Evolutionary conservation across 2,888 invertebrate genomes (phyloP), one percentile per base, ranked within the genome.

Genomic region (Sarcophaga rosellei): DNA sequence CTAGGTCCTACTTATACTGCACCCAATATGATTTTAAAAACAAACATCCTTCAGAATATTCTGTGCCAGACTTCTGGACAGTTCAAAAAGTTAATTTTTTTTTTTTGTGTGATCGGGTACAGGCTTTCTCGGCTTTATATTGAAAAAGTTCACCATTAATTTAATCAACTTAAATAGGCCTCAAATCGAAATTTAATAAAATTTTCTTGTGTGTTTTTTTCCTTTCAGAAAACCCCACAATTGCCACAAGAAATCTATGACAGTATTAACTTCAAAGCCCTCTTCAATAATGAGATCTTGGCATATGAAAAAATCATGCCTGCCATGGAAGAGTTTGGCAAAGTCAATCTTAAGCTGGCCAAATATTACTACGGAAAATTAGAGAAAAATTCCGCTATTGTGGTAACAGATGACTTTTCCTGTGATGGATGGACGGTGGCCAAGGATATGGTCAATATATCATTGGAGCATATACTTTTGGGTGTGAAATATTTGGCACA

Each of bases 221-320:
- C 15, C 72, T 82, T 85, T 3, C 81, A 93, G 93, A 91, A 90
- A 92, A 92, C 93, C 0, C 93, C 93, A 3, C 75, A 79, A 2
- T 10, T 92, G 15, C 80, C 91, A 0, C 73, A 89, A 23, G 90
- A 90, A 21, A 45, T 88, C 0, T 93, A 90, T 73, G 89, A 91
- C 2, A 15, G 87, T 8, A 21, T 92, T 0, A 89, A 90, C 78
- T 93, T 93, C 62, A 84, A 85, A 3, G 80, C 87, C 0, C 89
- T 93, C 1, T 93, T 93, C 72, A 87, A 77, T 63, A 93, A 93
- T 83, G 93, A 93, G 88, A 90, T 92, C 11, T 59, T 82, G 4
- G 91, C 90, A 2, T 93, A 93, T 47, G 90, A 89, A 1, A 88
- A 88, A 23, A 89, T 93, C 3, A 73, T 93, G 21, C 92, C 93